Percentiles rank a stretch among this genome's conserved stretches.
phyloP scores from a whole-genome alignment of 1,140 invertebrate genomes.

The Brachionus asplanchnoidis region DNA sequence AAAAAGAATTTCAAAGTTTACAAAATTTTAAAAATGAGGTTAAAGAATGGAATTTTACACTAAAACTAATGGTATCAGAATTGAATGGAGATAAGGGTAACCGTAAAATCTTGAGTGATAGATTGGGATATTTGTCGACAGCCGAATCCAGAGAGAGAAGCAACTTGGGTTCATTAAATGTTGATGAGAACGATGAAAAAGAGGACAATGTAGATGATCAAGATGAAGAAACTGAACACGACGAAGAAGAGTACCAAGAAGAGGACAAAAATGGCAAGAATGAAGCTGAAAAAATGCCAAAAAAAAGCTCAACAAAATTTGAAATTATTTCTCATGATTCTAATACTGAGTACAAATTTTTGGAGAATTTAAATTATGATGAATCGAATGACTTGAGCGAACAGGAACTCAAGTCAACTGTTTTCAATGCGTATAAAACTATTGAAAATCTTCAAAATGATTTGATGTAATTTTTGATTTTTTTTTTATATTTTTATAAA shows the following conservation, averaged over 20 bases:
- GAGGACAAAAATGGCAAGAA: not conserved
- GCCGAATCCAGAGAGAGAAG: not conserved
- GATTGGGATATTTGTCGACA: not conserved
- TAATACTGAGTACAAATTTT: slow-evolving; percentile 26
- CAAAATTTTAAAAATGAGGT: not conserved
- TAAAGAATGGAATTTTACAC: slow-evolving; percentile 29
- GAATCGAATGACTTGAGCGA: slow-evolving; percentile 30
- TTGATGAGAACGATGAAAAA: not conserved
- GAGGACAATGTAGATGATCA: not conserved
- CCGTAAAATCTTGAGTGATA: not conserved
- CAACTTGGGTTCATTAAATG: not conserved
- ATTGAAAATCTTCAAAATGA: slow-evolving; percentile 28
- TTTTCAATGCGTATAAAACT: slow-evolving; percentile 19
- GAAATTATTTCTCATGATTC: slow-evolving; percentile 25
- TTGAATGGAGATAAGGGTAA: slow-evolving; percentile 17
- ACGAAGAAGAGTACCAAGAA: not conserved
- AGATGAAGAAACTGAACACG: not conserved
- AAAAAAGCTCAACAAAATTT: not conserved
- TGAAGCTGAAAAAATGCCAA: not conserved
- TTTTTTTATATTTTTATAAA: not conserved
- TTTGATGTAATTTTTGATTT: slow-evolving; percentile 10
- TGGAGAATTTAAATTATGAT: not conserved
- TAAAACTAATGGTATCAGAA: slow-evolving; percentile 7
- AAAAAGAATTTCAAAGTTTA: not conserved
- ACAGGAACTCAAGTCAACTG: slow-evolving; percentile 27